These are phyloP conservation scores for Antheraea mylitta DNA, from an alignment of 1,140 invertebrate species.

Conservation along the genomic window DNA sequence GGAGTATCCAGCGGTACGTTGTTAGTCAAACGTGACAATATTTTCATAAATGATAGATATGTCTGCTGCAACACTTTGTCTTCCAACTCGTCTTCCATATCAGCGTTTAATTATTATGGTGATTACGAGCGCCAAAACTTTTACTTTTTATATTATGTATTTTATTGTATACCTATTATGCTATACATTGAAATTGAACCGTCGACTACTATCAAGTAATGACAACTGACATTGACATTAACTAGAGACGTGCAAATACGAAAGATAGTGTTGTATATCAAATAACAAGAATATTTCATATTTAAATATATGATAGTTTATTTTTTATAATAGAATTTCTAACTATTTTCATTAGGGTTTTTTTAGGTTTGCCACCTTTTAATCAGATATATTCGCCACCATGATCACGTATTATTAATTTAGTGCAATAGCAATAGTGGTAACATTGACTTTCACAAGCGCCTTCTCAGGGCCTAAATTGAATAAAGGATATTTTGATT, in stretches of 20 bases:
- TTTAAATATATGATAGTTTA: no score
- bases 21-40: conserved; percentile 87
- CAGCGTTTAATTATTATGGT: conserved; percentile 26
- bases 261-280: not conserved
- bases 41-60: conserved; percentile 90
- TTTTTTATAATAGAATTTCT: no score
- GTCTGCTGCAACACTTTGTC: conserved; percentile 92
- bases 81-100: conserved; percentile 94
- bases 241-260: not conserved
- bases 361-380: no score
- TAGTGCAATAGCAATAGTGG: no score
- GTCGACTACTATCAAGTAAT: not conserved
- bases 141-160: conserved; percentile 14
- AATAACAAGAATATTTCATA: not conserved
- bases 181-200: not conserved
- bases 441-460: no score
- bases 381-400: no score
- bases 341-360: no score
- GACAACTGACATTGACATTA: conserved; percentile 13
- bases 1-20: conserved; percentile 84
- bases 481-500: no score
- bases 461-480: no score
- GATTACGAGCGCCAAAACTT: not conserved
- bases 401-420: not conserved
- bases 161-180: conserved; percentile 11